Base-by-base conservation (phyloP, 2,888 invertebrate species). In the Ophioninae sp. region DNA sequence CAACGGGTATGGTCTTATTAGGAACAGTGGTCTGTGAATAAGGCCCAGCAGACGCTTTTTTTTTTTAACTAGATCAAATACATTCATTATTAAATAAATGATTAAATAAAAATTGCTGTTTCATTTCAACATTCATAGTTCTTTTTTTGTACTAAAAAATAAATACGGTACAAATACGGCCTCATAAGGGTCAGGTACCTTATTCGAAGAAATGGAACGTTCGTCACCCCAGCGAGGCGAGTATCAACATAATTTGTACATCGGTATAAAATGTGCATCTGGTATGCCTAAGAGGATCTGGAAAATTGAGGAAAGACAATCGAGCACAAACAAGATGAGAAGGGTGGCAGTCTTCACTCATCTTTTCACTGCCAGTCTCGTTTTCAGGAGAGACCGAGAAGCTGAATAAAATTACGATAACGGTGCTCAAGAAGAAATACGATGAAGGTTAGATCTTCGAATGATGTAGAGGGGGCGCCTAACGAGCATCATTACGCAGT, bases 401-500 rank as follows among this genome's bases (percentile, higher is more conserved):
- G n/a, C 61, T n/a, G 39, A 65, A 65, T 1, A n/a, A 39, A 0
- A 73, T 71, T 39, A 41, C 20, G 73, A 44, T 73, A 73, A 73
- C 61, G 73, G 23, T 63, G 44, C 73, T 63, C 39, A n/a, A 59
- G 6, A 39, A 72, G 20, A 72, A 72, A 72, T 13, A 51, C 5
- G 51, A 5, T 51, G 41, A 59, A 22, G 39, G 6, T 59, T 61
- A 2, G 41, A 39, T 6, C 41, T 20, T 13, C 37, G 39, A 17
- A 13, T 51, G 17, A 17, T 51, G 17, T 51, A 51, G 39, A 59
- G 58, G 8, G 30, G n/a, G 17, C 61, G 44, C 17, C 23, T 73
- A 61, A 73, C 73, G 44, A 73, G 73, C 73, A 73, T 72, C 59
- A 61, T 73, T 73, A 73, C 44, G 61, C 22, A 51, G 3, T 17